Evolutionary conservation across 2,888 invertebrate genomes (phyloP), one percentile per base, ranked within the genome.

Genomic region (Drosophila macrothrix): DNA sequence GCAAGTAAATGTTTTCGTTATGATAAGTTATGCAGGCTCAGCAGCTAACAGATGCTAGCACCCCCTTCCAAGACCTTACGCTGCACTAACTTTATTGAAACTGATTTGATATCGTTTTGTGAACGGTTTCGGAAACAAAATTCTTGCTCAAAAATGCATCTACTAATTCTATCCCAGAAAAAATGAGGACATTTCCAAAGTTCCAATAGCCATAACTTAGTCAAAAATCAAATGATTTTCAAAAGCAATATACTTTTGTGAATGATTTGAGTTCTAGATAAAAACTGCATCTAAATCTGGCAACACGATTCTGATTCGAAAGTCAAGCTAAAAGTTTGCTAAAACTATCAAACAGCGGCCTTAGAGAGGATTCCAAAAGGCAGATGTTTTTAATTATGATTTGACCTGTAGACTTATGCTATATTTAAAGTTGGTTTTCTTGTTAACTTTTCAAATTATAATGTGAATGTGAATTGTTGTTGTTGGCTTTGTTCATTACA

Each of bases 61-160:
- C n/a, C 10, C 10, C n/a, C n/a, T n/a, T 10, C 4, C 19, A 0
- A 16, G 7, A 22, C 7, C 3, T 16, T 7, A 4, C 3, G 33
- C 35, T 35, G 35, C 1, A 0, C 33, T 4, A 14, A 22, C 25
- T 46, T 25, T 9, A 16, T 1, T 25, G 2, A 25, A 25, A 46
- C 46, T 4, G 1, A 16, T 9, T 25, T 46, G 9, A 46, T 46
- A 16, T 16, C 4, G 1, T 2, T 9, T 9, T 9, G 7, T 16
- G 1, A 25, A 25, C 0, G 16, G 7, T 25, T 25, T 25, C 7
- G 14, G 0, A 22, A 12, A 22, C 6, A 1, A 3, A 6, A 3
- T 43, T 43, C 22, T 22, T 9, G 5, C 5, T 35, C 35, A 16
- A 35, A 35, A 14, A 16, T 35, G 0, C 5, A 35, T 16, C 0